Base-by-base conservation (phyloP, 2,888 invertebrate genomes). In the Disparrhopalites patrizii region DNA sequence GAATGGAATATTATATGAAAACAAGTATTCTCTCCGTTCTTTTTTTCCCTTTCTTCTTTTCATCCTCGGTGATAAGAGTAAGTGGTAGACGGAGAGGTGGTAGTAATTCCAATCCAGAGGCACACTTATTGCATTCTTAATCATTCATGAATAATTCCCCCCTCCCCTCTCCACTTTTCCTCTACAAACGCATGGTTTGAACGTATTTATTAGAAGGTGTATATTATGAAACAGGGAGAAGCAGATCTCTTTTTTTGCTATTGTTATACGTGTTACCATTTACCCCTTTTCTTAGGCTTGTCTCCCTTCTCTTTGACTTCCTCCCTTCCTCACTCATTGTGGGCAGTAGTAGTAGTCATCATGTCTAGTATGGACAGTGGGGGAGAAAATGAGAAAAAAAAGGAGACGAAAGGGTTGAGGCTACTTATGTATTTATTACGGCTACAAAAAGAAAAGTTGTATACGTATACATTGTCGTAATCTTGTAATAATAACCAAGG, bases 201-300 rank as follows among this genome's bases (percentile, higher is more conserved):
- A 54, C 30, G 54, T 54, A 54, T 54, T 54, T 54, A 54, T 54
- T 54, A 54, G 54, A 31, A 25, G n/a, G n/a, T n/a, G n/a, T n/a
- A n/a, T n/a, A n/a, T n/a, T n/a, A n/a, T n/a, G n/a, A n/a, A n/a
- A n/a, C n/a, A n/a, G n/a, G n/a, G n/a, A n/a, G n/a, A n/a, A n/a
- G n/a, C n/a, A n/a, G n/a, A n/a, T n/a, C n/a, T n/a, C n/a, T n/a
- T n/a, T n/a, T n/a, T n/a, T n/a, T n/a, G n/a, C n/a, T n/a, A n/a
- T 23, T 47, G 47, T 36, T 36, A 36, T 47, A 47, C 20, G 47
- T 47, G 47, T 47, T 47, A 47, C 47, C 47, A 47, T 47, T 47
- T 47, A 23, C 47, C 23, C 20, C 23, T 47, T 47, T 23, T 23
- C 23, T 3, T 23, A 47, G 3, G 13, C 47, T 10, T 23, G 15